Evolutionary conservation across 2,888 invertebrate genomes (phyloP).

Genomic region (Cephus sareptanus): DNA sequence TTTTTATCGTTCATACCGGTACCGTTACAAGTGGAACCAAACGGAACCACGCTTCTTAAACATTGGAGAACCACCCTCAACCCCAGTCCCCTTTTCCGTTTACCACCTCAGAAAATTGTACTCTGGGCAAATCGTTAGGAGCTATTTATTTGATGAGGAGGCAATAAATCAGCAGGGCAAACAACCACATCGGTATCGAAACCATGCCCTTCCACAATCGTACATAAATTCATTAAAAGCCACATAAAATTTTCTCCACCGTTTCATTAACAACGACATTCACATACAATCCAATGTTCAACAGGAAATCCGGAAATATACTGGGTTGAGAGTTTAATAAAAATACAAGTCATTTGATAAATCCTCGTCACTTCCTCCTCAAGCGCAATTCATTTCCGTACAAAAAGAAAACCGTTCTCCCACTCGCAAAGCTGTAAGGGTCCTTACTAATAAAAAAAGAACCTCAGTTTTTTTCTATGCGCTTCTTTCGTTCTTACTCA

Average conservation of each 20-base stretch:
- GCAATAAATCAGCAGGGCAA: background rate
- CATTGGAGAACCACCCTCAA: conserved; percentile 46
- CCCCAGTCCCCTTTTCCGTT: conserved; percentile 19
- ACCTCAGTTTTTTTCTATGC: background rate
- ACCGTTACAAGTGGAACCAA: conserved; percentile 57
- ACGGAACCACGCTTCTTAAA: conserved; percentile 56
- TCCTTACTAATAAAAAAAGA: background rate
- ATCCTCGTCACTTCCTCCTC: background rate
- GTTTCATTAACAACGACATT: background rate
- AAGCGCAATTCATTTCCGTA: background rate
- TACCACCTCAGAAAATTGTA: conserved; percentile 40
- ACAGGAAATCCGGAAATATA: background rate
- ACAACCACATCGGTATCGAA: background rate
- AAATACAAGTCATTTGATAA: background rate
- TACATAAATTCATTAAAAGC: background rate
- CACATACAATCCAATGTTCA: background rate
- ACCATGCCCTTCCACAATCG: background rate
- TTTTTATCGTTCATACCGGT: conserved; percentile 41
- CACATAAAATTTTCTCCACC: background rate
- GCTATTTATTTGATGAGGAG: background rate
- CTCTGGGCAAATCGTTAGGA: conserved; percentile 36
- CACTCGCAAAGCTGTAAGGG: background rate
- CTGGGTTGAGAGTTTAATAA: background rate
- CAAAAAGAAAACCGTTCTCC: background rate
- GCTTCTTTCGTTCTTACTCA: background rate